Conservation (phyloP, 2,888 invertebrate species). For the Philereme transversata region DNA sequence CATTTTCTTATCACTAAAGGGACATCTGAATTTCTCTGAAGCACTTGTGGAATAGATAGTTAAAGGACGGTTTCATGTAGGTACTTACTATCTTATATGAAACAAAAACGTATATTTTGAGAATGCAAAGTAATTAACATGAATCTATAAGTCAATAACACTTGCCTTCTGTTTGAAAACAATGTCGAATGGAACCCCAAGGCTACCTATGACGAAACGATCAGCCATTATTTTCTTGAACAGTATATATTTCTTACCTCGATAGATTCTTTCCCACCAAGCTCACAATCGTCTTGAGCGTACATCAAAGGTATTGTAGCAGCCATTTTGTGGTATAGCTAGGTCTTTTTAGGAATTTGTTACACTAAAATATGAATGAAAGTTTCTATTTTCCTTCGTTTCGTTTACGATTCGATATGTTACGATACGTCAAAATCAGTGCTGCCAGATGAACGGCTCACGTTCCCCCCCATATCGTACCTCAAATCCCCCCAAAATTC, state of each 20-base stretch:
- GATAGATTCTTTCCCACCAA: conserved; percentile 85
- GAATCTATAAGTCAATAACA: conserved; percentile 12
- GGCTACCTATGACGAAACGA: conserved; percentile 27
- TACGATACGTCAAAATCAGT: too few relatives aligned
- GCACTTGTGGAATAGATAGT: background rate
- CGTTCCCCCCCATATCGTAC: too few relatives aligned
- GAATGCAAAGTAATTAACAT: background rate
- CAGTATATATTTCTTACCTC: conserved; percentile 56
- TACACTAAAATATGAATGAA: conserved; percentile 1
- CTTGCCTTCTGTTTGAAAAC: conserved; percentile 25
- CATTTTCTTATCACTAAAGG: conserved; percentile 1
- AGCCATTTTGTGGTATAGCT: conserved; percentile 13
- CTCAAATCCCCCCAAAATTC: too few relatives aligned
- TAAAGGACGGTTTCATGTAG: background rate
- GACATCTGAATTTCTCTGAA: background rate
- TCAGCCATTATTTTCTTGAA: background rate
- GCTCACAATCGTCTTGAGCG: conserved; percentile 86
- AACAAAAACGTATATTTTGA: background rate
- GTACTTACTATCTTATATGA: background rate
- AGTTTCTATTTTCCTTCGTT: conserved; percentile 19
- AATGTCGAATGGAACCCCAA: conserved; percentile 21
- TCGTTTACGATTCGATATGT: conserved; percentile 36
- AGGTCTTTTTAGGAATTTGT: background rate
- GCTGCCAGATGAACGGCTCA: too few relatives aligned
- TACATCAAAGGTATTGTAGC: conserved; percentile 85